Evolutionary conservation across 2,797 vertebrate genomes (phyloP).

Genomic region (Halcyon smyrnensis): DNA sequence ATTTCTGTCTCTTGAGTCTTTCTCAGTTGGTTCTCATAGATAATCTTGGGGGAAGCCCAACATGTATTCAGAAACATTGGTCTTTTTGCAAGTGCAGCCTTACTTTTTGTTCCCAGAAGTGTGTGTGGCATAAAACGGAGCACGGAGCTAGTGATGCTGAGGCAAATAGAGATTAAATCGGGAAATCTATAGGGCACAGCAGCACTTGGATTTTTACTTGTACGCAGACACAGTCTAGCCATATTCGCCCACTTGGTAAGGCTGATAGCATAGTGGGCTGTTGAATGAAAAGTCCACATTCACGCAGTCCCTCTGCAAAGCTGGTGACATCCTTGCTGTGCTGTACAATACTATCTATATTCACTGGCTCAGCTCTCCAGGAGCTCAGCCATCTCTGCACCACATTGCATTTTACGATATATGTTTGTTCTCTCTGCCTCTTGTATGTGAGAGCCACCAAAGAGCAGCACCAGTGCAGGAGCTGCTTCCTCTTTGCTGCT

Average conservation of each 20-base stretch:
- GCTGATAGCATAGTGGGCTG: not conserved
- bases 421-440: not conserved
- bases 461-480: not conserved
- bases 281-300: not conserved
- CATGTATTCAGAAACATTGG: not conserved
- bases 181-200: not conserved
- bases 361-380: not conserved
- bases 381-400: not conserved
- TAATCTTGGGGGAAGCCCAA: not conserved
- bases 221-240: not conserved
- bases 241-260: not conserved
- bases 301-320: not conserved
- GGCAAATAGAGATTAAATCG: not conserved
- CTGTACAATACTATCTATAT: not conserved
- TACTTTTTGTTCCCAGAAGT: conserved; percentile 19
- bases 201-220: not conserved
- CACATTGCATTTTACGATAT: not conserved
- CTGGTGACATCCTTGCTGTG: not conserved
- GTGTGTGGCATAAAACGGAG: not conserved
- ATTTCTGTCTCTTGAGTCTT: not conserved
- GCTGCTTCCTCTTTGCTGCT: not conserved
- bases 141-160: not conserved
- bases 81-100: not conserved
- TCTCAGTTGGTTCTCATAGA: not conserved
- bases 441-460: not conserved